These are phyloP conservation scores for Caenorhabditis panamensis DNA, from an alignment of 2,888 invertebrate species.

Conservation along the genomic window DNA sequence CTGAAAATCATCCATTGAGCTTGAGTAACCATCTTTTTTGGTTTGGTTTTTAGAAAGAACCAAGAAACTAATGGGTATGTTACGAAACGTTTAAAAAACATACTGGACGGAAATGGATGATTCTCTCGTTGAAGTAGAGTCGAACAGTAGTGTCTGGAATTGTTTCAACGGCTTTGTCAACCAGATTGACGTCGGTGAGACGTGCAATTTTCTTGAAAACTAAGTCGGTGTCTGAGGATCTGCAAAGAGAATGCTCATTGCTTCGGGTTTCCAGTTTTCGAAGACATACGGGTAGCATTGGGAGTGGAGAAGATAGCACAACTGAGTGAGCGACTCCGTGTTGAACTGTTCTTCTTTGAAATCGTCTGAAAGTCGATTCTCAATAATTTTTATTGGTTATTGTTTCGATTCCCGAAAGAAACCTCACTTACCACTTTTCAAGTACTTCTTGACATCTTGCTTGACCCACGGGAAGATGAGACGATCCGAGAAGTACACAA, in stretches of 20 bases:
- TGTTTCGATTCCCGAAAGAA: too few species aligned
- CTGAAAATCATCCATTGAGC: conserved; percentile 12
- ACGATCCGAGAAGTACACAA: conserved; percentile 57
- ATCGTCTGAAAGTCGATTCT: conserved; percentile 26
- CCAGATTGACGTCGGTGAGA: background rate
- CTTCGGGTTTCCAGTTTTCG: too few species aligned
- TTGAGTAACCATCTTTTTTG: background rate
- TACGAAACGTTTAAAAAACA: too few species aligned
- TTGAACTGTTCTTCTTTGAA: conserved; percentile 48
- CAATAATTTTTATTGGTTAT: background rate
- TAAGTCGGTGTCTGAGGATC: conserved; percentile 37
- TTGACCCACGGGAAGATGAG: conserved; percentile 52
- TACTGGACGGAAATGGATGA: conserved; percentile 48
- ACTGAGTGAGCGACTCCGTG: conserved; percentile 23
- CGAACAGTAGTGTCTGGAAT: conserved; percentile 20
- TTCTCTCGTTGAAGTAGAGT: conserved; percentile 33
- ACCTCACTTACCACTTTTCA: conserved; percentile 36
- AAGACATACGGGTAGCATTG: conserved; percentile 36
- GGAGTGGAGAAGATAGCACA: conserved; percentile 31
- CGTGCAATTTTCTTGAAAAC: conserved; percentile 56
- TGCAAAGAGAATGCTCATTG: too few species aligned
- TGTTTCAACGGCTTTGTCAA: conserved; percentile 36
- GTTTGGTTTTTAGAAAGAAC: too few species aligned
- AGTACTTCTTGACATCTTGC: conserved; percentile 48
- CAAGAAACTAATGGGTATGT: too few species aligned